These are phyloP conservation scores for Trematocara marginatum DNA, from an alignment of 2,113 vertebrate genomes.

Conservation along the genomic window DNA sequence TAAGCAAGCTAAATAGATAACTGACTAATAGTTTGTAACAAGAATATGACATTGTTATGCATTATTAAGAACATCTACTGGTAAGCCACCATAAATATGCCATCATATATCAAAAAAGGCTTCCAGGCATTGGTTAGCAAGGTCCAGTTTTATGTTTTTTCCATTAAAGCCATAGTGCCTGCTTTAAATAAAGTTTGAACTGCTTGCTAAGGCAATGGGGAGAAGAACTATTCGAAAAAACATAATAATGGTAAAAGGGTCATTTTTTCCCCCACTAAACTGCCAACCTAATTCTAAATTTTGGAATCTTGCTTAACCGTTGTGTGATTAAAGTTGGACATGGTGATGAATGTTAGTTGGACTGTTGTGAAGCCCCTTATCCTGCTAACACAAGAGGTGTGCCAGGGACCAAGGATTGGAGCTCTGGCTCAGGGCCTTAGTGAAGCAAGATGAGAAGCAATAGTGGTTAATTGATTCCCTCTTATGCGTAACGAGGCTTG, in stretches of 20 bases:
- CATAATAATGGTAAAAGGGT: not conserved
- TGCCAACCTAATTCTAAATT: not conserved
- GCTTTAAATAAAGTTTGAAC: constrained; percentile 1
- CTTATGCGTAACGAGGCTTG: constrained; percentile 20
- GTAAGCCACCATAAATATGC: not conserved
- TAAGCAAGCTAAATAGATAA: not conserved
- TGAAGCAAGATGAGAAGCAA: constrained; percentile 30
- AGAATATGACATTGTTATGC: not conserved
- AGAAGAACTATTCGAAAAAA: not conserved
- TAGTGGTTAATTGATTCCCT: constrained; percentile 52
- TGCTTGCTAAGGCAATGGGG: not conserved
- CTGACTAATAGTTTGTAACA: not conserved
- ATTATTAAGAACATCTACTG: not conserved
- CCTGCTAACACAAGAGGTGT: not conserved
- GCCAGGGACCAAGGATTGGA: not conserved
- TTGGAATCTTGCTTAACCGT: not conserved
- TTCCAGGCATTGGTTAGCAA: not conserved
- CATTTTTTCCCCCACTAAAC: not conserved
- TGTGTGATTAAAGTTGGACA: constrained; percentile 12
- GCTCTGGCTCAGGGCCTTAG: constrained; percentile 7
- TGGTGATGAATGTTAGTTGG: not conserved
- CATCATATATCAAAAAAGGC: not conserved
- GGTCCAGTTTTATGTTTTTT: constrained; percentile 8
- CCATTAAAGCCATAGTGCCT: not conserved
- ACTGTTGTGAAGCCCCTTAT: not conserved